Base-by-base conservation (phyloP, 2,888 invertebrate species). In the Eupithecia tripunctaria region DNA sequence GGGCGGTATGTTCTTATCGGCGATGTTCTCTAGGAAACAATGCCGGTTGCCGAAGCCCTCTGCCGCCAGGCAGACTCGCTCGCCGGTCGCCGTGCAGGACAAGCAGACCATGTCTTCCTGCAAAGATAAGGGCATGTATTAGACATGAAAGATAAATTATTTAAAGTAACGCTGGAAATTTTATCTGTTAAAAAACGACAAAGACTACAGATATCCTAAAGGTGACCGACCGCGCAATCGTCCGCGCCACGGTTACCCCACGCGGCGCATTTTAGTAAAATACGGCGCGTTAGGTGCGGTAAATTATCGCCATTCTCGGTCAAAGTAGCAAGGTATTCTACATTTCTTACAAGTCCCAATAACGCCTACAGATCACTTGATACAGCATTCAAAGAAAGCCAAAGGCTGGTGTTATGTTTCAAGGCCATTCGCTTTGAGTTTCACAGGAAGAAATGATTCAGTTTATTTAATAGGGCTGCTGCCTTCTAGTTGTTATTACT, bases 81-180 rank as follows among this genome's bases (percentile, higher is more conserved):
- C 99, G 68, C 99, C 99, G 4, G 98, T 98, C 79, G 98, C 98
- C 77, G 98, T 99, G 94, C 99, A 99, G 81, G 99, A 99, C 90
- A 99, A 96, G 94, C 99, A 99, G 84, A 99, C 99, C 98, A 99
- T 99, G 95, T 99, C 99, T 96, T 99, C 99, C 99, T 99, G 95
- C 27, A 21, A 67, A 62, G 4, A 65, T 59, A 69, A 7, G 21
- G 7, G n/a, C 1, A 47, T 47, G 47, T 10, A 15, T 47, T 21
- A 47, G 21, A 43, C 18, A 43, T 1, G 15, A 14, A 41, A 18
- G 41, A 18, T 12, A n/a, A n/a, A n/a, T n/a, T n/a, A n/a, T n/a
- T n/a, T n/a, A n/a, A n/a, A n/a, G n/a, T n/a, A n/a, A n/a, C n/a
- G n/a, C n/a, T n/a, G n/a, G n/a, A n/a, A n/a, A n/a, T n/a, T n/a